A percentile compares a stretch with the other conserved stretches of the same genome.
Evolutionary conservation across 37 sponge, comb jelly and placozoan species (phyloP).

Genomic region (Eunapius fragilis): DNA sequence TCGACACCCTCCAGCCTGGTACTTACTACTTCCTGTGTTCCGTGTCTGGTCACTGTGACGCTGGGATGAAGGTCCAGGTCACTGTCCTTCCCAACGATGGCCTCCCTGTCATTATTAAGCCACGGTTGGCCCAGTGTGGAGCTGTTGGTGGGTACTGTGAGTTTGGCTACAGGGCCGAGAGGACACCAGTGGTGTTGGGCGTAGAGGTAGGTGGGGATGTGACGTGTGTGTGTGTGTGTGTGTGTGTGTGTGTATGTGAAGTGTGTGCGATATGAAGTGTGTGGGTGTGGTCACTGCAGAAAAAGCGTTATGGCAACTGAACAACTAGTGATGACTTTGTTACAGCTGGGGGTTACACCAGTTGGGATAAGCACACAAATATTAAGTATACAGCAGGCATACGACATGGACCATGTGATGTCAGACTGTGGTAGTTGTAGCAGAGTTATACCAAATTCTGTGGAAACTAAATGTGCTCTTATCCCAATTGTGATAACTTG

Average conservation of each 20-base stretch:
- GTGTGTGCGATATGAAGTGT: not conserved
- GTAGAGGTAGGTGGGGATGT: conserved; percentile 30
- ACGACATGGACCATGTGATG: too few species aligned
- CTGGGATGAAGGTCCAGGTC: conserved; percentile 79
- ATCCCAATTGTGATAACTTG: too few species aligned
- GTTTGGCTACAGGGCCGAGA: conserved; percentile 18
- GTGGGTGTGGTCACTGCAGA: not conserved
- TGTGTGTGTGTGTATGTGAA: too few species aligned
- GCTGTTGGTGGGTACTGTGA: conserved; percentile 24
- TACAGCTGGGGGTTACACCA: not conserved
- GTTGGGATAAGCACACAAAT: not conserved
- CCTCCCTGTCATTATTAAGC: not conserved
- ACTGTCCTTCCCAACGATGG: conserved; percentile 27
- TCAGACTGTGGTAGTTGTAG: too few species aligned
- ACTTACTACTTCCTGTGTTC: conserved; percentile 76
- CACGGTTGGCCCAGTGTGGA: conserved; percentile 19
- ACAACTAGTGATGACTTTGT: too few species aligned
- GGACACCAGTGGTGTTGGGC: conserved; percentile 33
- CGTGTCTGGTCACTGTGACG: conserved; percentile 78
- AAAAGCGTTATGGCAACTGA: too few species aligned
- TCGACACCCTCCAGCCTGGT: conserved; percentile 53
- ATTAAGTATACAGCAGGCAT: too few species aligned
- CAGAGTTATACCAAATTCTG: too few species aligned
- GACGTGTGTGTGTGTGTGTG: too few species aligned
- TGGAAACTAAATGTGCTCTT: too few species aligned